Evolutionary conservation across 23 tunicate genomes (phyloP), one percentile per base, ranked within the genome.

Genomic region (Phallusia fumigata): DNA sequence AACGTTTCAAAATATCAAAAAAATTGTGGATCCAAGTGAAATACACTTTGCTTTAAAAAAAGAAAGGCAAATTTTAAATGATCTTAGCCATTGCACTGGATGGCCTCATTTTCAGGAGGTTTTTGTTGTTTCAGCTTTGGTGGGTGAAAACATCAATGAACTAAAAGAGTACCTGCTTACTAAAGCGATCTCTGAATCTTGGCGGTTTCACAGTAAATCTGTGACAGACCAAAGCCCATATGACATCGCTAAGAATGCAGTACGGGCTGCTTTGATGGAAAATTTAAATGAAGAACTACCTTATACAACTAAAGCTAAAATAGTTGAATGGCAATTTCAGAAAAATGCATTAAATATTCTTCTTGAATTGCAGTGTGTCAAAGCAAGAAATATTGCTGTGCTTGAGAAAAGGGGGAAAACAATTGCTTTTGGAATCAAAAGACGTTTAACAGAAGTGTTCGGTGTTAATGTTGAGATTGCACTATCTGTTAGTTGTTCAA

Each of bases 71-170:
- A 22, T 94, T 26, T 73, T 94, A 53, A 89, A 89, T 34, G 82
- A 89, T 40, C 72, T 94, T 12, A 58, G 95, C 18, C 65, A 44
- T 44, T 83, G 82, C 74, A 47, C 85, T 8, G 98, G 94, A 26
- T 94, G 98, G 98, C 94, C 98, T 1, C 76, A 89, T 83, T 94
- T 94, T 74, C 81, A 94, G 78, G 98, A 94, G 6, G 90, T 94
- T 19, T 94, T 94, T 81, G 93, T 94, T 24, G 83, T 89, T 0
- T 94, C 98, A 31, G 98, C 98, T 0, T 40, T 80, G 52, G 19
- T 49, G 30, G 64, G 77, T 22, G 18, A 64, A 31, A 30, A 33
- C 1, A 31, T 36, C 22, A 76, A 78, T 24, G 26, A 65, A 33
- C 53, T 90, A 31, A 81, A 78, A 79, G 82, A 75, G 24, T 89